Evolutionary conservation across 1,140 invertebrate species (phyloP), one percentile per base, ranked within the genome.

Genomic region (Cotesia chilonis): DNA sequence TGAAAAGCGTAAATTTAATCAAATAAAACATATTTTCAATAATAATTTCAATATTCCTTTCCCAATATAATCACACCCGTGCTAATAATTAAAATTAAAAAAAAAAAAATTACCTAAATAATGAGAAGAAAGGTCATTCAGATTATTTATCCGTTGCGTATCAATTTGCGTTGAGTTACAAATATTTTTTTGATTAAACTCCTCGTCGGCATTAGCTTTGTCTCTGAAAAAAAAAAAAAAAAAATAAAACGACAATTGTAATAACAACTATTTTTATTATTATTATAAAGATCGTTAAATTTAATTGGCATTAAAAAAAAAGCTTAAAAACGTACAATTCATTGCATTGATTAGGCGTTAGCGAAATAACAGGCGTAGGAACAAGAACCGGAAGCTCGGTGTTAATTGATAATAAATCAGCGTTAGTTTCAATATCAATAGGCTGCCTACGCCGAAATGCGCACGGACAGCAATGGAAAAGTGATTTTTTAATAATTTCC

Each of bases 391-490:
- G 68, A 70, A 73, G 70, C 3, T 76, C 67, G 9, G 79, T 75
- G 0, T 74, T 70, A 47, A 77, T 75, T 4, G 77, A 76, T 9
- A 28, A 28, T 28, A 61, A 60, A 54, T 77, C 73, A 0, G 79
- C 75, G 67, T 68, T 74, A 7, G 35, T 70, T 12, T 70, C 78
- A 10, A 85, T 71, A 10, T 79, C 84, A 36, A 86, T 78, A 2
- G 84, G 71, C 35, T 76, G 77, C 67, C 84, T 74, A 54, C 81
- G 83, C 3, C 86, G 79, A 72, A 87, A 87, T 12, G 81, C 76
- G 59, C 85, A 87, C 0, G 85, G 85, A 37, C 85, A 87, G 61
- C 85, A 87, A 20, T 80, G 80, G 9, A 87, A 78, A 69, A 85
- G 73, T 47, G 84, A 75, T 64, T 80, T 83, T 55, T 74, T 76